Evolutionary conservation across 2,113 vertebrate genomes (phyloP).

Genomic region (Bufo bufo): DNA sequence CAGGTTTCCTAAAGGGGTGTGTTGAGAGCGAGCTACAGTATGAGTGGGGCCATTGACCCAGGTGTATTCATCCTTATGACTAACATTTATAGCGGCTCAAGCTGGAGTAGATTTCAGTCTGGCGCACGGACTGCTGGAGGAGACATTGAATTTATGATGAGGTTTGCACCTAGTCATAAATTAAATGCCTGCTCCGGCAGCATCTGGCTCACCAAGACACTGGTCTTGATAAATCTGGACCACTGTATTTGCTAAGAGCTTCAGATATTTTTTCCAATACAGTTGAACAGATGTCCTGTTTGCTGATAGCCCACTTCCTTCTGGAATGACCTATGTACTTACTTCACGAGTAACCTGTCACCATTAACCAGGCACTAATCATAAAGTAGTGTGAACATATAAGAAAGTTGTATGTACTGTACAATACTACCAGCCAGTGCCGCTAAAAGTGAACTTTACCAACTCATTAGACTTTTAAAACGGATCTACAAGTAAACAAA

Average conservation of each 20-base stretch:
- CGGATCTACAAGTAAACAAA: background rate
- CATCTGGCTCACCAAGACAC: too few species aligned
- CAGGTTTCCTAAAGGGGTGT: too few species aligned
- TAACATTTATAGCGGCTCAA: too few species aligned
- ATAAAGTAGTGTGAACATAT: background rate
- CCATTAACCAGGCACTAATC: background rate
- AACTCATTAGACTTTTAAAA: constrained; percentile 23
- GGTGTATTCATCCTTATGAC: too few species aligned
- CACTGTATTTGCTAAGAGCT: background rate
- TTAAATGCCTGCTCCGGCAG: too few species aligned
- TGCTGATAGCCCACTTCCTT: background rate
- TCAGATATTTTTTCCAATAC: background rate
- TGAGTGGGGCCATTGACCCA: too few species aligned
- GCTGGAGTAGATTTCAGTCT: too few species aligned
- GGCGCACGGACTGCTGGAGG: too few species aligned
- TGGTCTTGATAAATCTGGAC: too few species aligned
- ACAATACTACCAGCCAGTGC: background rate
- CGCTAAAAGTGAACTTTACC: background rate
- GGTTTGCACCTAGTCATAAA: too few species aligned
- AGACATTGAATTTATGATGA: too few species aligned
- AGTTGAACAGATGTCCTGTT: background rate
- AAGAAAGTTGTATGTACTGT: background rate
- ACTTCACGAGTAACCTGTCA: background rate
- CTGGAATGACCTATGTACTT: background rate
- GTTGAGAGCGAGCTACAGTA: too few species aligned